Base-by-base conservation (phyloP, 2,113 vertebrate species). In the Rissa tridactyla region DNA sequence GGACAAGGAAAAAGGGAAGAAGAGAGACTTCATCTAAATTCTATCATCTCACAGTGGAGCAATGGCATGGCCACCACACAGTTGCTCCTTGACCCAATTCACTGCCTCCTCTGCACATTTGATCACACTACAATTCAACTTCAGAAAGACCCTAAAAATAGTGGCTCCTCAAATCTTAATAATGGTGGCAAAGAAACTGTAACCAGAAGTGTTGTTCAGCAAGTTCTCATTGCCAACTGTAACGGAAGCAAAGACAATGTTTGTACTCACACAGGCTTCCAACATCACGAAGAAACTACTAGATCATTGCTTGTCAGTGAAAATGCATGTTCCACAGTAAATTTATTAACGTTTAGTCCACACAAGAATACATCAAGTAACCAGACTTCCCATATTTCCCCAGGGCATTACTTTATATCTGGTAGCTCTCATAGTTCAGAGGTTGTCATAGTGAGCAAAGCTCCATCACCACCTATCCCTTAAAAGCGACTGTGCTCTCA, bases 31-130 rank as follows among this genome's bases (percentile, higher is more conserved):
- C 40, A 57, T 5, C 20, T 25, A 51, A 69, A 61, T 11, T 58
- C 32, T 62, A 4, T 13, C 0, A 0, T 36, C 6, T 70, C 64
- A 32, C 14, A 52, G n/a, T 4, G 10, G 2, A 72, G 32, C 44
- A 83, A 19, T 6, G 52, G 7, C 10, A 70, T 21, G 29, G 36
- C 54, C 44, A 65, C 22, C 13, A 57, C 32, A 6, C 9, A 65
- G 32, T 11, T 46, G 10, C 32, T 68, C 42, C 15, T 18, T 46
- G 8, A 60, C 12, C 19, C 70, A 52, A 16, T 6, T 51, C 13
- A 23, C 25, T 46, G 62, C 36, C 22, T 60, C 30, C 29, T 40
- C 44, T 30, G 23, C 25, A 44, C 13, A 10, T n/a, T 2, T 46
- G 15, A 46, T 29, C 25, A 79, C 16, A 51, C 9, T 19, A 49